Evolutionary conservation across 2,888 invertebrate species (phyloP).

Genomic region (Nasonia oneida): DNA sequence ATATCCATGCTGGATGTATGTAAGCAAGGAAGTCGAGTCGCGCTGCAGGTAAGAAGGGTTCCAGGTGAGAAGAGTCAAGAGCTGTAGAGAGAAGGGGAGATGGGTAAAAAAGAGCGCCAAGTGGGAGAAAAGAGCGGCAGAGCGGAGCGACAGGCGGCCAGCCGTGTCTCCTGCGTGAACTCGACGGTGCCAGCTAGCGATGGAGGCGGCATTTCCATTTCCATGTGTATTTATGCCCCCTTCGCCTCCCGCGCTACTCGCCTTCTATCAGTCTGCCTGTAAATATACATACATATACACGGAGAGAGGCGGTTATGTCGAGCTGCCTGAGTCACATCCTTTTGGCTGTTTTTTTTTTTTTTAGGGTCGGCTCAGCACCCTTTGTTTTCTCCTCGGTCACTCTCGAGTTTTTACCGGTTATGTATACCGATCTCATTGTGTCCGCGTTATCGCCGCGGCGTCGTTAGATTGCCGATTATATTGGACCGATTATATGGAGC

Average conservation of each 20-base stretch:
- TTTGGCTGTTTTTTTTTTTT: conserved; percentile 44
- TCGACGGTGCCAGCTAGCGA: conserved; percentile 49
- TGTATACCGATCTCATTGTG: not conserved
- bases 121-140: conserved; percentile 73
- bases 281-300: conserved; percentile 55
- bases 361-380: conserved; percentile 17
- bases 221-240: conserved; percentile 67
- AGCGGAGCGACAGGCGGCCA: conserved; percentile 75
- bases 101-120: conserved; percentile 21
- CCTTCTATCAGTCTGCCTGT: conserved; percentile 31
- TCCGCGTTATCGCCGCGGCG: not conserved
- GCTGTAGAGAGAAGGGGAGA: conserved; percentile 15
- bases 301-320: conserved; percentile 30
- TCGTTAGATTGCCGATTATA: conserved; percentile 12
- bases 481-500: no score
- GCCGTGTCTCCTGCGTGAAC: conserved; percentile 75
- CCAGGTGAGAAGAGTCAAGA: conserved; percentile 58
- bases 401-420: not conserved
- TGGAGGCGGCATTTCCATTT: conserved; percentile 69
- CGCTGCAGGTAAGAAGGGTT: conserved; percentile 46
- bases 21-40: conserved; percentile 26
- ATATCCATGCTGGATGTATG: not conserved
- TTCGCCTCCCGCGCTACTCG: conserved; percentile 22
- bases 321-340: conserved; percentile 38
- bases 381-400: conserved; percentile 49